A percentile compares a stretch with the other conserved stretches of the same genome.
Conservation (phyloP, 1,140 invertebrate species). For the Venturia canescens region DNA sequence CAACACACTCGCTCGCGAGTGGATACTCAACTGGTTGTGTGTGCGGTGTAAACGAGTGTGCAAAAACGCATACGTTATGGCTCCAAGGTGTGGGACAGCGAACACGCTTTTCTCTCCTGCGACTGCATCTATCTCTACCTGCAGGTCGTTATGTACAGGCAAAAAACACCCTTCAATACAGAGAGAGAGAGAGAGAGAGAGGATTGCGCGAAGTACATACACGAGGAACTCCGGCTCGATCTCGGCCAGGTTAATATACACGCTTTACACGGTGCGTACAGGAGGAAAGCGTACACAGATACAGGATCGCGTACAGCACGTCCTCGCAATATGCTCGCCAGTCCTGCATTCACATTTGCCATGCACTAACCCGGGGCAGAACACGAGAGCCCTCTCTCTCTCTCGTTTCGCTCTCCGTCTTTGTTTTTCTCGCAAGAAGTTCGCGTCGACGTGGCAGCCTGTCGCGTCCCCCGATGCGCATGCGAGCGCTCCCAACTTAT, state of each 20-base stretch:
- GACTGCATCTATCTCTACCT: neutral
- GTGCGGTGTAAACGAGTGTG: neutral
- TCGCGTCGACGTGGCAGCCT: conserved; percentile 26
- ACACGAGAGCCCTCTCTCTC: neutral
- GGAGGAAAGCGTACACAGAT: neutral
- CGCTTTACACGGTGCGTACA: neutral
- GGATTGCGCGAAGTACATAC: neutral
- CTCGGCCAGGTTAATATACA: neutral
- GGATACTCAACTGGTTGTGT: neutral
- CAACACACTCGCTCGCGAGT: neutral
- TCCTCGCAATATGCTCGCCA: conserved; percentile 9
- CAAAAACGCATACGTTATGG: neutral
- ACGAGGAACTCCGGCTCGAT: neutral
- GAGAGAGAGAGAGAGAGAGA: too few species aligned
- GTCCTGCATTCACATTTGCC: conserved; percentile 3
- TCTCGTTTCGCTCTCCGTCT: neutral
- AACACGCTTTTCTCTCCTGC: conserved; percentile 31
- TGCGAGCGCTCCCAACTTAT: conserved; percentile 64
- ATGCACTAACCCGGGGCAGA: neutral
- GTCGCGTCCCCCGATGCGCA: conserved; percentile 58
- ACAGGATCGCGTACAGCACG: neutral
- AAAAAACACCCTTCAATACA: neutral
- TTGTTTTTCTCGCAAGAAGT: conserved; percentile 12
- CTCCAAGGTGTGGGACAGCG: neutral
- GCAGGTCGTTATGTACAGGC: neutral